Evolutionary conservation across 2,113 vertebrate species (phyloP), one percentile per base, ranked within the genome.

Genomic region (Burhinus bistriatus): DNA sequence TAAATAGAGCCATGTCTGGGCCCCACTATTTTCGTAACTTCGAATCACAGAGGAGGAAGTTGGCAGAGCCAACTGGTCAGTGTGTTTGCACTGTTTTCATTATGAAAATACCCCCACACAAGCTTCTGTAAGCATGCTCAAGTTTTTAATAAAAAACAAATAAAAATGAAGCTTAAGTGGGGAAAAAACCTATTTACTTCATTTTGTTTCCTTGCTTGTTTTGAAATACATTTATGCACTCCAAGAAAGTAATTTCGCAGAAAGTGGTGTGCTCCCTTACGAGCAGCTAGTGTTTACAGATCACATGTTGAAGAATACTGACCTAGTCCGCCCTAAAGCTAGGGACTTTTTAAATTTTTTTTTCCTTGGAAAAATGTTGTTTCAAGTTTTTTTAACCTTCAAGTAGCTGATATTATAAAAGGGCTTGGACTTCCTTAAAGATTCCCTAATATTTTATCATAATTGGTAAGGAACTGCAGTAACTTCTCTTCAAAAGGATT

Each of bases 41-140:
- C 0, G 1, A 45, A 9, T 65, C 15, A 11, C 1, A 1, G 32
- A 62, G 72, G 13, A 75, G 30, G 40, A 36, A 71, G 27, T 47
- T 64, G 66, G 30, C 77, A 73, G 18, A 68, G 7, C 19, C 40
- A 7, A 51, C 38, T 64, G 14, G 16, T 59, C 45, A 18, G 30
- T 16, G 14, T 15, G 23, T 59, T 27, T 69, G 27, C 32, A 5
- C 44, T 8, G 17, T 22, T 65, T 87, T 65, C 27, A 4, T 29
- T 26, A 51, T 34, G 57, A 76, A 80, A 69, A 70, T 66, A 29
- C 12, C 17, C 15, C 2, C 23, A 9, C 11, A 11, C 8, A 42
- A 65, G 25, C 5, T 49, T 79, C 47, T 58, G 15, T 27, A 88
- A 42, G 23, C 3, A 7, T 40, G 42, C 17, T 13, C 12, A 13